phyloP scores from a whole-genome alignment of 2,888 invertebrate genomes.

The Hypselothyrea guttata region DNA sequence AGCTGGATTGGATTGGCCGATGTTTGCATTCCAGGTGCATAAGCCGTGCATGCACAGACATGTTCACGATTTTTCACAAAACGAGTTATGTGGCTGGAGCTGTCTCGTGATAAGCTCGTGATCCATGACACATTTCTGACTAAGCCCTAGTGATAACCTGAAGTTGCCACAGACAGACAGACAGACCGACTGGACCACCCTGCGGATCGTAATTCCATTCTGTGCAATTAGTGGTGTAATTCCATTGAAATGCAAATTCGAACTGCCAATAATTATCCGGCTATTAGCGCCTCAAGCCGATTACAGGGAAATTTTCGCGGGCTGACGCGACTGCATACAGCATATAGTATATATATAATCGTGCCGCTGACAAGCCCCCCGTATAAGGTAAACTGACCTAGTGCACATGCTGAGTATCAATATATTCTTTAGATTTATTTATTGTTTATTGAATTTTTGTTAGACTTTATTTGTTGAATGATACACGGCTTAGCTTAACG shows the following conservation, averaged over 20 bases:
- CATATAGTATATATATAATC: conserved; percentile 1
- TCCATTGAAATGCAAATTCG: conserved; percentile 41
- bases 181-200: conserved; percentile 8
- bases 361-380: conserved; percentile 40
- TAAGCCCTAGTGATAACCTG: conserved; percentile 1
- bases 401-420: conserved; percentile 4
- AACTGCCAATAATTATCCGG: conserved; percentile 32
- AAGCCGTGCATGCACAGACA: background rate
- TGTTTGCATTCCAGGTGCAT: no score
- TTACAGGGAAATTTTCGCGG: conserved; percentile 44
- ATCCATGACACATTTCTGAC: conserved; percentile 20
- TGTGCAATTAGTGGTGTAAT: no score
- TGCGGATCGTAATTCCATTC: conserved; percentile 8
- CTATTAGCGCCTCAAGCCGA: conserved; percentile 34
- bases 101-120: conserved; percentile 22
- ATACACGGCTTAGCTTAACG: conserved; percentile 21
- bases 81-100: conserved; percentile 13
- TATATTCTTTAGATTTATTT: conserved; percentile 7
- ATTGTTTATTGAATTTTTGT: conserved; percentile 34
- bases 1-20: background rate
- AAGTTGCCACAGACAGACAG: background rate
- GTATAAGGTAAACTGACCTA: conserved; percentile 34
- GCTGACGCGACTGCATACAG: no score
- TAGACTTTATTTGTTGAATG: conserved; percentile 12
- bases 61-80: background rate